These are phyloP conservation scores for Hydra vulgaris DNA, from an alignment of 30 jellyfish, hydroid and myxozoan genomes.

Conservation along the genomic window DNA sequence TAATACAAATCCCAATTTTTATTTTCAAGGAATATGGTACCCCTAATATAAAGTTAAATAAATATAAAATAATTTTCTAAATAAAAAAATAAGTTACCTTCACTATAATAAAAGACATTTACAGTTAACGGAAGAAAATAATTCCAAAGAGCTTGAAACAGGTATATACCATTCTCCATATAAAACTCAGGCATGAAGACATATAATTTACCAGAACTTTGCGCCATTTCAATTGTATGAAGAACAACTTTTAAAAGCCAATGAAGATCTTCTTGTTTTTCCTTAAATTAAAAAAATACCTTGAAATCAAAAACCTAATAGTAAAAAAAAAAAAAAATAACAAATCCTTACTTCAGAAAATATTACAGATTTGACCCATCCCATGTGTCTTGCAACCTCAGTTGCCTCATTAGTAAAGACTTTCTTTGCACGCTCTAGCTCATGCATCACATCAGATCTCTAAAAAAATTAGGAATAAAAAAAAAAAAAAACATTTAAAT, in stretches of 20 bases:
- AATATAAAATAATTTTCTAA: too few relatives aligned
- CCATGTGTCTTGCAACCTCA: slow-evolving; percentile 94
- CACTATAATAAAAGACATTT: too few relatives aligned
- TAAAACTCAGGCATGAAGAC: slow-evolving; percentile 80
- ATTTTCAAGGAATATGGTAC: too few relatives aligned
- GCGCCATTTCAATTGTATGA: slow-evolving; percentile 41
- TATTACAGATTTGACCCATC: slow-evolving; percentile 90
- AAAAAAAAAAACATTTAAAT: not conserved
- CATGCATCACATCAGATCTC: slow-evolving; percentile 63
- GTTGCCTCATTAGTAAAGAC: slow-evolving; percentile 91
- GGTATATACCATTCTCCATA: slow-evolving; percentile 64
- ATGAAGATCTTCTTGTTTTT: slow-evolving; percentile 79
- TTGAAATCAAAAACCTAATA: not conserved
- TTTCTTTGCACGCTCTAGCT: slow-evolving; percentile 62
- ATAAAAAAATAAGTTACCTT: slow-evolving; percentile 23
- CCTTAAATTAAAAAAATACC: slow-evolving; percentile 20
- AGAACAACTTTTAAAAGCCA: slow-evolving; percentile 55
- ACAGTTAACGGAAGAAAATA: slow-evolving; percentile 72
- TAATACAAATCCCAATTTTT: too few relatives aligned
- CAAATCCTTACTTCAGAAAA: slow-evolving; percentile 74
- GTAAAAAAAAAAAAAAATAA: too few relatives aligned
- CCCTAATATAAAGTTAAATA: too few relatives aligned
- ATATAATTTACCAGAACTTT: slow-evolving; percentile 49
- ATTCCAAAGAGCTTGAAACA: slow-evolving; percentile 85
- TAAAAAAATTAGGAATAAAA: slow-evolving; percentile 8